Evolutionary conservation across 2,113 vertebrate genomes (phyloP).

Genomic region (Microcebus tavaratra): DNA sequence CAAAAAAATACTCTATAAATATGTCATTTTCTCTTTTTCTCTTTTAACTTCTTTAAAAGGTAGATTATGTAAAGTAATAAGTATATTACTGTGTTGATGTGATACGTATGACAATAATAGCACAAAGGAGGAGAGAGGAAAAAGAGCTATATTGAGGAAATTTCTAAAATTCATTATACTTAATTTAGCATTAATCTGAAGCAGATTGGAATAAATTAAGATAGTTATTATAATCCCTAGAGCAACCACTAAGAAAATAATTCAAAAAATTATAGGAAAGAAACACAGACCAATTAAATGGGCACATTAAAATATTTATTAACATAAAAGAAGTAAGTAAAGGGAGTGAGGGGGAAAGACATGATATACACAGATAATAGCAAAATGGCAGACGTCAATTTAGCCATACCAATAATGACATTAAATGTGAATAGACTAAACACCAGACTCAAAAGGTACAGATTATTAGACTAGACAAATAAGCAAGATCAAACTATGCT

Average conservation of each 20-base stretch:
- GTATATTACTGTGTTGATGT: background rate
- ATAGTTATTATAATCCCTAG: background rate
- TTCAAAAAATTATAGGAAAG: background rate
- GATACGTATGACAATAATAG: background rate
- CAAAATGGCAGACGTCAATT: background rate
- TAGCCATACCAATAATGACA: background rate
- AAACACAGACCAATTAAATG: background rate
- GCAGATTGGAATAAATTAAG: background rate
- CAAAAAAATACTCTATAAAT: background rate
- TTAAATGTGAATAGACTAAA: background rate
- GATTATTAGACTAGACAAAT: background rate
- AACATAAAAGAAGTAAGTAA: background rate
- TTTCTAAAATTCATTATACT: background rate
- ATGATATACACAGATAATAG: background rate
- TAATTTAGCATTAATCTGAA: background rate
- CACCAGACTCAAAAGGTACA: background rate
- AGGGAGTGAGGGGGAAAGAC: background rate
- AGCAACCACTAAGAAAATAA: background rate
- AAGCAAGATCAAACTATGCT: background rate
- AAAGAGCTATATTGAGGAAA: background rate
- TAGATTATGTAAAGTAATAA: background rate
- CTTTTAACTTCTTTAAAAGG: background rate
- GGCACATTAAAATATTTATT: background rate
- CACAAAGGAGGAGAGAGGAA: background rate
- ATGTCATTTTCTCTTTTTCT: background rate